Conservation (phyloP, 2,888 invertebrate species). For the Dynastes hyllus region DNA sequence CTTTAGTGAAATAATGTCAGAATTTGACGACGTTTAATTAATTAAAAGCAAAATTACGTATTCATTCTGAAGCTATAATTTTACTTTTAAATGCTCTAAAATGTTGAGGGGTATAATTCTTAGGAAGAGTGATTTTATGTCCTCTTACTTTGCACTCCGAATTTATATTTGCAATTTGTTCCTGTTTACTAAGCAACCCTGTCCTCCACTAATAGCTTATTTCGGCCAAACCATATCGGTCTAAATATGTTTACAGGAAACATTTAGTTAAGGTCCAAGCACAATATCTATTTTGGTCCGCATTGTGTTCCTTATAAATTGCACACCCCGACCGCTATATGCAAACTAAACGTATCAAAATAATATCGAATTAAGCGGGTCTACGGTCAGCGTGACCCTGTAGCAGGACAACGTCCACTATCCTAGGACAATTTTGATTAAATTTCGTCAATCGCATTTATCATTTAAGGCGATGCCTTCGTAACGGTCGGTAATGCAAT, state of each 20-base stretch:
- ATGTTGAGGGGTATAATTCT: too few species aligned
- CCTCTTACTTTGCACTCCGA: too few species aligned
- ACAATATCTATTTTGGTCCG: not conserved
- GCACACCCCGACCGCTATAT: conserved; percentile 12
- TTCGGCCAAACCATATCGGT: not conserved
- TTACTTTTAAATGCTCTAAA: too few species aligned
- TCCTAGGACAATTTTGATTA: conserved; percentile 31
- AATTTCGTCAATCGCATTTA: conserved; percentile 39
- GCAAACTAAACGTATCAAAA: conserved; percentile 33
- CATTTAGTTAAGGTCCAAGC: not conserved
- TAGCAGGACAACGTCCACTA: not conserved
- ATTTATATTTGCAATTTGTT: too few species aligned
- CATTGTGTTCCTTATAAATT: conserved; percentile 25
- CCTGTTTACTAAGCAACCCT: too few species aligned
- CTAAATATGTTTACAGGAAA: not conserved
- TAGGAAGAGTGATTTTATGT: too few species aligned
- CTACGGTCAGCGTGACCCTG: conserved; percentile 4
- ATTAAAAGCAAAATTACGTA: too few species aligned
- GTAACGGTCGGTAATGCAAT: conserved; percentile 14
- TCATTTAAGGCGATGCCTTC: conserved; percentile 26
- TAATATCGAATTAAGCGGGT: conserved; percentile 37
- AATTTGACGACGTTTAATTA: too few species aligned
- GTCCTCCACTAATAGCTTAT: not conserved
- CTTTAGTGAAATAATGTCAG: too few species aligned
- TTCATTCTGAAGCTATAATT: too few species aligned